Conservation (phyloP, 2,888 invertebrate genomes). For the Gymnocheta viridis region DNA sequence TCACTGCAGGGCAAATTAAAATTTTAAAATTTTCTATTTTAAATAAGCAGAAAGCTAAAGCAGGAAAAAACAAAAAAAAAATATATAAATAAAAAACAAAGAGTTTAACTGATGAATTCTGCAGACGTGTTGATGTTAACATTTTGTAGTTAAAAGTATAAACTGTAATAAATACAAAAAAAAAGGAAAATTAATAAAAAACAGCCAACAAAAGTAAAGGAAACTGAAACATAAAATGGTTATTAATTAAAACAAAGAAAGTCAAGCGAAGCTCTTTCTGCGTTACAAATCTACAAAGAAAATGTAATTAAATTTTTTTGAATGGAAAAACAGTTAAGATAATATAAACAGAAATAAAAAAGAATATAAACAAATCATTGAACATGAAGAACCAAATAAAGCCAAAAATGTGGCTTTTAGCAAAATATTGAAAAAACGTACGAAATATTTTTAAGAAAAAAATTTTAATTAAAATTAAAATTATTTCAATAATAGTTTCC, state of each 20-base stretch:
- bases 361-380: not conserved
- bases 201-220: constrained; percentile 9
- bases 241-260: constrained; percentile 71
- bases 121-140: constrained; percentile 74
- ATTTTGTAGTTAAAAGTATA: constrained; percentile 70
- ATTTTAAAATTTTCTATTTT: constrained; percentile 75
- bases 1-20: constrained; percentile 75
- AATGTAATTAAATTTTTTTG: constrained; percentile 70
- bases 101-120: constrained; percentile 10
- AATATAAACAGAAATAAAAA: not conserved
- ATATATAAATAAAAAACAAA: constrained; percentile 23
- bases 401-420: not conserved
- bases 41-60: constrained; percentile 34
- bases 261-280: constrained; percentile 45
- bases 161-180: constrained; percentile 11
- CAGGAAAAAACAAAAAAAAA: constrained; percentile 10
- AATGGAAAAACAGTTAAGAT: constrained; percentile 2
- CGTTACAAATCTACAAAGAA: constrained; percentile 40
- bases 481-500: no score
- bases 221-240: constrained; percentile 68
- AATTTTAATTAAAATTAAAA: no score
- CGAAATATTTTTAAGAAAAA: no score
- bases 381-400: not conserved
- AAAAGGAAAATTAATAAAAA: not conserved
- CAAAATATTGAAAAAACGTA: not conserved